Evolutionary conservation across 2,888 invertebrate species (phyloP), one percentile per base, ranked within the genome.

Genomic region (Tenthredo notha): DNA sequence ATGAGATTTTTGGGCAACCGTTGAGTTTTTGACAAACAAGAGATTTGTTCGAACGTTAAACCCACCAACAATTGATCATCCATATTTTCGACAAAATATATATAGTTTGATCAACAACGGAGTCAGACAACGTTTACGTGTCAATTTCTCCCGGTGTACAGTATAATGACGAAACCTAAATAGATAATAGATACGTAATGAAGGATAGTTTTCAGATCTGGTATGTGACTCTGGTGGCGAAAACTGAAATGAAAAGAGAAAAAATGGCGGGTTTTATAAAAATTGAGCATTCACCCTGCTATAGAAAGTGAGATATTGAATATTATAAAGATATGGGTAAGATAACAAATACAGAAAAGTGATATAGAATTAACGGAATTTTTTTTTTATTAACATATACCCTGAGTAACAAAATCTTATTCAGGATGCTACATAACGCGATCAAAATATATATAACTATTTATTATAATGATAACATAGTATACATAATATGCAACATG

Each of bases 401-500:
- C 82, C 82, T 65, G 82, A 82, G 65, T 82, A 65, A 65, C 82
- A 82, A 82, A 82, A 65, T 65, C 25, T 82, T 65, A 82, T 33
- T 54, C 77, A 78, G 77, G 77, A 50, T 78, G n/a, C 77, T 78
- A 78, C 33, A 75, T 54, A 61, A 78, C 77, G 77, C 33, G 77
- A 78, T 78, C 58, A 54, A 78, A 54, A 78, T 78, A 78, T 77
- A 77, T 47, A 74, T 47, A 43, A 7, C 21, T 75, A 75, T 74
- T 12, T 25, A 40, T 72, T 37, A n/a, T 25, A 25, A 9, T 43
- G 40, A 47, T 75, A 75, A 75, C 75, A 50, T 75, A 18, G 37
- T 37, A 4, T 43, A 75, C 75, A 50, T 75, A 18, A 7, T 37
- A 7, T 25, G 47, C 50, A 75, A 75, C 25, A 43, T 75, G 47